Evolutionary conservation across 2,113 vertebrate genomes (phyloP).

Genomic region (Onychostoma macrolepis): DNA sequence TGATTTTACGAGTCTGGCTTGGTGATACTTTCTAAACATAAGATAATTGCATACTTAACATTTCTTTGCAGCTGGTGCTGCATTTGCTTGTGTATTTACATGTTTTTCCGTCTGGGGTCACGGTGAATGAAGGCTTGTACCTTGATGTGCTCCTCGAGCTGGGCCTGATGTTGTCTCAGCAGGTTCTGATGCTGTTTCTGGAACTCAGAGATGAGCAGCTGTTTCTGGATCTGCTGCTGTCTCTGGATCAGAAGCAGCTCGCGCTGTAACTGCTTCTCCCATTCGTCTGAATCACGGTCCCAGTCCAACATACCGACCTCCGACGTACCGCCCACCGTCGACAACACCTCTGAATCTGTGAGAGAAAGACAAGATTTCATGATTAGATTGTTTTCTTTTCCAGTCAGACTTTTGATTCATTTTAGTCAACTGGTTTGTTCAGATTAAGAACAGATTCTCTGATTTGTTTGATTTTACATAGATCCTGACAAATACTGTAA

Average conservation of each 20-base stretch:
- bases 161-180: conserved; percentile 85
- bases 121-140: conserved; percentile 59
- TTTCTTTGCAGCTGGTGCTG: neutral
- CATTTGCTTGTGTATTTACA: neutral
- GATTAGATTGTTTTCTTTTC: neutral
- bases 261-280: conserved; percentile 85
- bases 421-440: neutral
- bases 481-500: too few species aligned
- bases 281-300: conserved; percentile 81
- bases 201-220: conserved; percentile 87
- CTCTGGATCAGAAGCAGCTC: conserved; percentile 87
- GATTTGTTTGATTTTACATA: too few species aligned
- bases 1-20: neutral
- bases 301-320: conserved; percentile 59
- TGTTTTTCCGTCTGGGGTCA: neutral
- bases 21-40: neutral
- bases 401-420: neutral
- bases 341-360: conserved; percentile 50
- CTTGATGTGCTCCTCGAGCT: conserved; percentile 89
- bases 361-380: neutral
- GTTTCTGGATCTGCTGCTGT: conserved; percentile 90
- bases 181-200: conserved; percentile 89
- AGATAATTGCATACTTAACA: neutral
- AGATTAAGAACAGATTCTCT: too few species aligned
- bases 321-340: conserved; percentile 20